phyloP scores from a whole-genome alignment of 64 coral and sea anemone species.

The Dendrophyllia cribrosa region DNA sequence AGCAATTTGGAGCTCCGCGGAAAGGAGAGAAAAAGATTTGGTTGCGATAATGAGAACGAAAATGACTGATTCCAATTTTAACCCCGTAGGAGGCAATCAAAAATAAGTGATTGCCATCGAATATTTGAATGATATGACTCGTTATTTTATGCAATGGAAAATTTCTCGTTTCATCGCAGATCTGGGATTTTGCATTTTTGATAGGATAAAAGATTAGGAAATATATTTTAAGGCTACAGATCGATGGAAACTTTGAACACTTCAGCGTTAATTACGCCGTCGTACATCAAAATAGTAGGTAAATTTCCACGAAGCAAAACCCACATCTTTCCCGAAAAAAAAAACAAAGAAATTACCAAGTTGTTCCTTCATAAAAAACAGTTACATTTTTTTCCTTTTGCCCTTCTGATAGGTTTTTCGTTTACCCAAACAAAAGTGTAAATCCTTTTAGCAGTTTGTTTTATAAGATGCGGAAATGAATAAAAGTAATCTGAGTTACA shows the following conservation, averaged over 20 bases:
- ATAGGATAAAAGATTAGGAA: not conserved
- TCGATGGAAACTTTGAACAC: not conserved
- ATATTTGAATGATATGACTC: not conserved
- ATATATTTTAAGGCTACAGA: not conserved
- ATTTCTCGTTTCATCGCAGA: not conserved
- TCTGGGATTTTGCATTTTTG: constrained; percentile 12
- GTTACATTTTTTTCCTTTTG: not conserved
- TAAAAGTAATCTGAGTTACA: constrained; percentile 1
- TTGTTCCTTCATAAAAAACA: not conserved
- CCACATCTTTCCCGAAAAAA: not conserved
- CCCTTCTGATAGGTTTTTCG: not conserved
- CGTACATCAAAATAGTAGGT: not conserved
- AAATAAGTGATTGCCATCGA: constrained; percentile 11
- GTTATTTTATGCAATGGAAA: constrained; percentile 5
- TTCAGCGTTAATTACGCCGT: not conserved
- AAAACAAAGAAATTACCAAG: not conserved
- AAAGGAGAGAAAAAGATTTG: not conserved
- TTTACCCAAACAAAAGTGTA: not conserved
- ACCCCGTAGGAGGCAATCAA: constrained; percentile 29
- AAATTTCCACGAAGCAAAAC: not conserved
- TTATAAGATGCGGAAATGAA: constrained; percentile 15
- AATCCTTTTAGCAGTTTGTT: constrained; percentile 34
- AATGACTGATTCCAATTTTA: not conserved
- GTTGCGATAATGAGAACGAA: not conserved
- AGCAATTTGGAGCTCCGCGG: constrained; percentile 8